These are phyloP conservation scores for Chelon auratus DNA, from an alignment of 2,797 vertebrate species.

Conservation along the genomic window DNA sequence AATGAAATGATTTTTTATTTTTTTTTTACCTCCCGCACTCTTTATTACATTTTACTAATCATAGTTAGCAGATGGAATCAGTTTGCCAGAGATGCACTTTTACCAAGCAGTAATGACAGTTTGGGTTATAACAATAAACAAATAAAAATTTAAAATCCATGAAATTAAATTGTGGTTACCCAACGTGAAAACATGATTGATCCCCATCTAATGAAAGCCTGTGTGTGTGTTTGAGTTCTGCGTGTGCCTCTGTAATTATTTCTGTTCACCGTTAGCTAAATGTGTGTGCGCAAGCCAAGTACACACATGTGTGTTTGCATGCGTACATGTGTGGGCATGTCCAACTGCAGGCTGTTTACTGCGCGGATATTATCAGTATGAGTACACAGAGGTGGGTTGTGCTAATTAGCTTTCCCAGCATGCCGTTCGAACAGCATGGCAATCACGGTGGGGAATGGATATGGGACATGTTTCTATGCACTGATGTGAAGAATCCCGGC, in stretches of 20 bases:
- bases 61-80: conserved; percentile 61
- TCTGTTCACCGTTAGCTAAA: conserved; percentile 21
- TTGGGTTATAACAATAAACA: conserved; percentile 74
- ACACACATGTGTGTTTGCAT: conserved; percentile 7
- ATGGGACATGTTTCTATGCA: conserved; percentile 78
- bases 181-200: conserved; percentile 76
- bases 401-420: conserved; percentile 87
- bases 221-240: conserved; percentile 31
- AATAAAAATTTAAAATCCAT: conserved; percentile 80
- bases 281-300: background rate
- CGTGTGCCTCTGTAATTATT: conserved; percentile 32
- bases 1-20: background rate
- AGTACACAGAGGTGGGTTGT: conserved; percentile 79
- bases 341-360: conserved; percentile 68
- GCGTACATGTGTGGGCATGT: conserved; percentile 61
- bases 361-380: conserved; percentile 70
- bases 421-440: conserved; percentile 79
- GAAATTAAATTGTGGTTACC: conserved; percentile 80
- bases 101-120: conserved; percentile 67
- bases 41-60: conserved; percentile 49
- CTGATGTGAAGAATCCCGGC: conserved; percentile 66
- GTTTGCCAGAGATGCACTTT: conserved; percentile 43
- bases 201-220: conserved; percentile 71
- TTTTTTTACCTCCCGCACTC: conserved; percentile 15
- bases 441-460: conserved; percentile 82